Evolutionary conservation across 37 sponge, comb jelly and placozoan genomes (phyloP), one percentile per base, ranked within the genome.

Genomic region (Aplysina aerophoba): DNA sequence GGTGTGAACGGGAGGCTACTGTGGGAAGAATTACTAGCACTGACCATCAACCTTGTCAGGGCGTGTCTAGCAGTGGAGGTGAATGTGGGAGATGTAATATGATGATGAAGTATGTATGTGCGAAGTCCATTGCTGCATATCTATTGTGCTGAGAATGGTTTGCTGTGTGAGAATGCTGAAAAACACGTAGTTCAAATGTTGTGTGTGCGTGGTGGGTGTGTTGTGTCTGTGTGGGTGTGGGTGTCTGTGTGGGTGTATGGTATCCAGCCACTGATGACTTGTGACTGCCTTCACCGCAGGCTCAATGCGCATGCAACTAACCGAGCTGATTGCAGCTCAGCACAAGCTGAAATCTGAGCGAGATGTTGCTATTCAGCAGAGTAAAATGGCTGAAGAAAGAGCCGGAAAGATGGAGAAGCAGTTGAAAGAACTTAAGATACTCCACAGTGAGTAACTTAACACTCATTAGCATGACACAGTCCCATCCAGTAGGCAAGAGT

Each of bases 241-340:
- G 63, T 25, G n/a, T 3, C 6, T 30, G 34, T 69, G 33, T 11
- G 8, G 8, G 50, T 3, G 50, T 44, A 44, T 11, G 50, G 50
- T 3, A 44, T 44, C 6, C 3, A 44, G 50, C 50, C 50, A 11
- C 6, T 44, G 50, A 44, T 3, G 50, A 8, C 8, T 3, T 44
- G 50, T 44, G 50, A 44, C 3, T 44, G 50, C 17, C 19, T 16
- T 0, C 25, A 68, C 83, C 73, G 12, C 71, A 84, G 91, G 87
- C 24, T 85, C 87, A 39, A 90, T 91, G 88, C 66, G 91, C 8
- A 88, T 80, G 58, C 88, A 91, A 85, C 73, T 91, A 28, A 67
- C 89, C 4, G 81, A 88, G n/a, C 85, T 86, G 4, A 77, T 85
- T 55, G 73, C 86, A 36, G 50, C 63, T 1, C 85, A 85, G 59